These are phyloP conservation scores for Spinus olivaceus DNA, from an alignment of 2,797 vertebrate genomes.

Conservation along the genomic window DNA sequence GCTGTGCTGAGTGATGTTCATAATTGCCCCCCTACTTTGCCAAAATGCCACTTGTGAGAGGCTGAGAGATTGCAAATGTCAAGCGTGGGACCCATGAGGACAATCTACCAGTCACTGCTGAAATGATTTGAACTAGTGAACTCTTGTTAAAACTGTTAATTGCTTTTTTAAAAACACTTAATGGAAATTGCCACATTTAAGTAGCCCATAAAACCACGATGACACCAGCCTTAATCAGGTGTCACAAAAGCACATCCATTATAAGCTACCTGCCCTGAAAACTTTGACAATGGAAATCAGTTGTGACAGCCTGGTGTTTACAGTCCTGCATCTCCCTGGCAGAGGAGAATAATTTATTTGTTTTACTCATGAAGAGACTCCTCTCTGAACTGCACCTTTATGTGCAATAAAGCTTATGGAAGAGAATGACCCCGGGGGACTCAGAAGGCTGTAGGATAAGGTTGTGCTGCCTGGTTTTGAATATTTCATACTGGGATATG, in stretches of 20 bases:
- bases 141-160: conserved; percentile 64
- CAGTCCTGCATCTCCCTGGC: not conserved
- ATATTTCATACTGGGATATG: not conserved
- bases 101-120: conserved; percentile 59
- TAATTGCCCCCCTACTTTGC: not conserved
- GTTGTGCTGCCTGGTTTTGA: not conserved
- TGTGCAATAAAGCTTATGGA: not conserved
- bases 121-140: conserved; percentile 66
- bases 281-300: not conserved
- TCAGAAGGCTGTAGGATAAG: not conserved
- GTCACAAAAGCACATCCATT: conserved; percentile 14
- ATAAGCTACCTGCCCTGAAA: conserved; percentile 17
- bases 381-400: not conserved
- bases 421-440: not conserved
- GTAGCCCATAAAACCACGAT: conserved; percentile 57
- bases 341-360: not conserved
- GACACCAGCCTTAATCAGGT: conserved; percentile 59
- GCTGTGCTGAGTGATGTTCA: not conserved
- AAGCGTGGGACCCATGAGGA: conserved; percentile 39
- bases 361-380: not conserved
- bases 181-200: conserved; percentile 66
- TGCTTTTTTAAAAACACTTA: conserved; percentile 63
- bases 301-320: not conserved
- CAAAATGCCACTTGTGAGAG: conserved; percentile 22
- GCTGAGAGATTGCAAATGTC: conserved; percentile 58